phyloP scores from a whole-genome alignment of 2,888 invertebrate genomes.

The Cheilosia vulpina region DNA sequence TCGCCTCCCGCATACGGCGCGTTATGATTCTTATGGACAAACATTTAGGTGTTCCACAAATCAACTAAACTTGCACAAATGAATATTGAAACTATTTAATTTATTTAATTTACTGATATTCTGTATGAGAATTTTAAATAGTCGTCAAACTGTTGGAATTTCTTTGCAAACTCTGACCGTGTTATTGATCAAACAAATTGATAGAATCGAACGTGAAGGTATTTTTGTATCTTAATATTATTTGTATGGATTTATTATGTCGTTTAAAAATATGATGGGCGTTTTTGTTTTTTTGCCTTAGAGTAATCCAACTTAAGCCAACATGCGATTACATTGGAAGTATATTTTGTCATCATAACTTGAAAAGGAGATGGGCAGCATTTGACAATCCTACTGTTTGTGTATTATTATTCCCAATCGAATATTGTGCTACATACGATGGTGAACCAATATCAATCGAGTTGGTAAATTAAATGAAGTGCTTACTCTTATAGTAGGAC shows the following conservation, averaged over 20 bases:
- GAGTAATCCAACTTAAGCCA: too few relatives aligned
- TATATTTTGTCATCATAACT: too few relatives aligned
- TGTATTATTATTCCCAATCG: too few relatives aligned
- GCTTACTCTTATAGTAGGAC: too few relatives aligned
- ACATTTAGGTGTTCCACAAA: slow-evolving; percentile 82
- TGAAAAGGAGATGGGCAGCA: too few relatives aligned
- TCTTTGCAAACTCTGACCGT: slow-evolving; percentile 30
- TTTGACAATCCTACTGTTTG: too few relatives aligned
- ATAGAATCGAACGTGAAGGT: slow-evolving; percentile 25
- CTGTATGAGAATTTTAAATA: slow-evolving; percentile 50
- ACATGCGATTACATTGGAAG: too few relatives aligned
- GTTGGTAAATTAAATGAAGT: too few relatives aligned
- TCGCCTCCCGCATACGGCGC: slow-evolving; percentile 83
- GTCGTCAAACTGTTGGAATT: slow-evolving; percentile 62
- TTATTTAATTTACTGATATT: slow-evolving; percentile 32
- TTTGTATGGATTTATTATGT: slow-evolving; percentile 5
- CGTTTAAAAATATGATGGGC: not conserved
- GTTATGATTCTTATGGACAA: slow-evolving; percentile 84
- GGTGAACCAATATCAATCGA: too few relatives aligned
- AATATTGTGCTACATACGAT: too few relatives aligned
- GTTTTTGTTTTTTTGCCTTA: too few relatives aligned
- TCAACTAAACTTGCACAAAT: slow-evolving; percentile 59
- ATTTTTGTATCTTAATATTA: slow-evolving; percentile 10
- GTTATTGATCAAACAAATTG: slow-evolving; percentile 70
- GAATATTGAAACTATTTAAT: slow-evolving; percentile 48